Evolutionary conservation across 2,888 invertebrate genomes (phyloP).

Genomic region (Cyaniris semiargus): DNA sequence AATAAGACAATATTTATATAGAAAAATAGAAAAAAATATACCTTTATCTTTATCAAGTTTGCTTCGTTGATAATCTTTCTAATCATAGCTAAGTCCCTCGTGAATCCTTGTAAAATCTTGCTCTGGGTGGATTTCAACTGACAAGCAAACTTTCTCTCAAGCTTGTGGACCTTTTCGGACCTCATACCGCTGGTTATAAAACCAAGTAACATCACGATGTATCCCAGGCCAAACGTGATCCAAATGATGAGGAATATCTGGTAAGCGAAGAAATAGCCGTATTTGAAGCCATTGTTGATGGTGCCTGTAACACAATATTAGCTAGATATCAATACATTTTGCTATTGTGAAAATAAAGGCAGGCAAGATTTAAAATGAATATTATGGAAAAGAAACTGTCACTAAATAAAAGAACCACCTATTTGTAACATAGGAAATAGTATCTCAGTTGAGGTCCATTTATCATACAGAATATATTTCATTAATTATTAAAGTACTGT

Average conservation of each 20-base stretch:
- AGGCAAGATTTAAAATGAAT: neutral
- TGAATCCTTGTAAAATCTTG: conserved; percentile 87
- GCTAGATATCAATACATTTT: neutral
- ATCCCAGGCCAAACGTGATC: conserved; percentile 95
- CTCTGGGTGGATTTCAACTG: conserved; percentile 90
- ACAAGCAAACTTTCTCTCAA: conserved; percentile 88
- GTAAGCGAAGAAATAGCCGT: conserved; percentile 86
- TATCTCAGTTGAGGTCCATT: too few species aligned
- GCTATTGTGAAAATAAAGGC: neutral
- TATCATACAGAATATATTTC: too few species aligned
- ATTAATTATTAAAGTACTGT: neutral
- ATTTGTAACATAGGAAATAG: too few species aligned
- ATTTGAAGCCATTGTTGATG: conserved; percentile 72
- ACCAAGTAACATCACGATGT: conserved; percentile 93
- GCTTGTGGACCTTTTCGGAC: conserved; percentile 85
- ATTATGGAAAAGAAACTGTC: neutral
- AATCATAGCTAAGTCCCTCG: conserved; percentile 86
- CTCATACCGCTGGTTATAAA: conserved; percentile 89
- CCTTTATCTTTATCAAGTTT: conserved; percentile 90
- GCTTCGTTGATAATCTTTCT: conserved; percentile 89
- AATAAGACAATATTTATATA: too few species aligned
- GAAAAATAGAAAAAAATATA: conserved; percentile 48
- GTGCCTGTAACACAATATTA: conserved; percentile 62
- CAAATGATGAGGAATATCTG: conserved; percentile 91
- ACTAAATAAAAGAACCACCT: too few species aligned